Conservation (phyloP, 2,113 vertebrate genomes). For the Cyrtonyx montezumae region DNA sequence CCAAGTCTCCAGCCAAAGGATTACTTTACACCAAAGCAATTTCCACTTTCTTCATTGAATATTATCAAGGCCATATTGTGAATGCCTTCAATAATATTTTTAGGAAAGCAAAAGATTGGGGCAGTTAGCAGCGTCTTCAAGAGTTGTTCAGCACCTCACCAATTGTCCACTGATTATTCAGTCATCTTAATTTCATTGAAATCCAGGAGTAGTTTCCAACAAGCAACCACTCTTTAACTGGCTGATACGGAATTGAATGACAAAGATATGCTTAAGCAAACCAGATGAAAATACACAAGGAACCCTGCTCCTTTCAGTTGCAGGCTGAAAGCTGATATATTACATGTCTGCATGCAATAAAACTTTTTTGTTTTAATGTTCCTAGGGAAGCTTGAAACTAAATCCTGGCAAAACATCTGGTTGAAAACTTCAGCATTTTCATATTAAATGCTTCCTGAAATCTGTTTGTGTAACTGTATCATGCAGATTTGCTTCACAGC, state of each 20-base stretch:
- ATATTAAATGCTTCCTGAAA: slow-evolving; percentile 68
- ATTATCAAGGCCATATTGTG: background rate
- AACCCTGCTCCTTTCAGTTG: slow-evolving; percentile 3
- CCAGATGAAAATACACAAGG: slow-evolving; percentile 33
- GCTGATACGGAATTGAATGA: background rate
- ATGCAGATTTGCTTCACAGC: slow-evolving; percentile 13
- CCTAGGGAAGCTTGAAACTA: slow-evolving; percentile 53
- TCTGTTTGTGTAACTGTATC: slow-evolving; percentile 38
- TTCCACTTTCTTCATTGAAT: background rate
- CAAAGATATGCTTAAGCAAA: background rate
- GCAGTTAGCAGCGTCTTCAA: background rate
- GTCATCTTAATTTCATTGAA: background rate
- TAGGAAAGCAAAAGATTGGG: background rate
- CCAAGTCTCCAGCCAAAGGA: background rate
- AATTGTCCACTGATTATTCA: background rate
- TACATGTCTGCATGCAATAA: slow-evolving; percentile 48
- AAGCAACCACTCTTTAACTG: background rate
- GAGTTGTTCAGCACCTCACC: background rate
- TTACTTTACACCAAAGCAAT: background rate
- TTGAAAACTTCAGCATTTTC: slow-evolving; percentile 51
- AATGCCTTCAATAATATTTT: background rate
- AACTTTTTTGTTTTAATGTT: slow-evolving; percentile 52
- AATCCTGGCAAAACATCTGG: slow-evolving; percentile 58
- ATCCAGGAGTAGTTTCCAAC: background rate
- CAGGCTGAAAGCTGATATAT: slow-evolving; percentile 43